Base-by-base conservation (phyloP, 2,888 invertebrate species). In the Muscina levida region DNA sequence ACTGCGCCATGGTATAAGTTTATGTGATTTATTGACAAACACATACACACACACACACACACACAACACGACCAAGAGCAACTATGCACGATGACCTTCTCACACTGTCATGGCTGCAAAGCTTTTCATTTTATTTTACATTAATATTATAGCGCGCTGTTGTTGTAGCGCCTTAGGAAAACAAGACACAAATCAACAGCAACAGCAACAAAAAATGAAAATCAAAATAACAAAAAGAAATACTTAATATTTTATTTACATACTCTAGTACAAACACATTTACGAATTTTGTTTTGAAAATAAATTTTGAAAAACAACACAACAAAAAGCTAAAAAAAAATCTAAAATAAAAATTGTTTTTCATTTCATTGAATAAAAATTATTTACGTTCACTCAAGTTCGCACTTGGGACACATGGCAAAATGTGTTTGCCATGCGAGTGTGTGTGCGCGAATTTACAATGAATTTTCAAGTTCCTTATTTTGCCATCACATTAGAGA, bases 81-180 rank as follows among this genome's bases (percentile, higher is more conserved):
- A 72, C 62, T 39, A 39, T 85, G 85, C 85, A 85, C 84, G 84
- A 84, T 88, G 88, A 89, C 89, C 89, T 89, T 89, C 89, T 87
- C 89, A 87, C 88, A 89, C 88, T 89, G 89, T 89, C 89, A 89
- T 87, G 89, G 89, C 87, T 89, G 88, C 87, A 85, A 88, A 87
- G 72, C 67, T 72, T 75, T 42, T 66, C 62, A 62, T 62, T 62
- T 37, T 59, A 39, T 17, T 59, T 59, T 59, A 59, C 59, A 59
- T 59, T 57, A 51, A 37, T 24, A 13, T 3, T 31, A 5, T 3
- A 5, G 3, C 4, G 3, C 8, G 31, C 8, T 31, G 31, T 31
- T 31, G 4, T 31, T 3, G 8, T 31, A 31, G 4, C 1, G 39
- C 59, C 19, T 19, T 39, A 59, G 19, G 39, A 59, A 59, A 59